Evolutionary conservation across 2,113 vertebrate species (phyloP), one percentile per base, ranked within the genome.

Genomic region (Hemibagrus wyckioides): DNA sequence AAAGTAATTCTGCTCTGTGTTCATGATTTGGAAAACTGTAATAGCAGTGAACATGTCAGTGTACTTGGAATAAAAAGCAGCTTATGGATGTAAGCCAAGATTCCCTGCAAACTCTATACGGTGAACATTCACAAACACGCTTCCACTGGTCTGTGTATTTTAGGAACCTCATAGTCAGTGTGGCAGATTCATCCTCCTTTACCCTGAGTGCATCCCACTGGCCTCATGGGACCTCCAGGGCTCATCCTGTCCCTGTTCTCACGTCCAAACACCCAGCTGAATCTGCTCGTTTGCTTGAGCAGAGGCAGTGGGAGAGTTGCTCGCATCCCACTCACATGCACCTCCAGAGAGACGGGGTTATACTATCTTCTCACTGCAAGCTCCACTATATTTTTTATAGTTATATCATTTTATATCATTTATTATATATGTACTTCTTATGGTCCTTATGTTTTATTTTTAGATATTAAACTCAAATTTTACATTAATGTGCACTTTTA

Each of bases 1-100:
- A 81, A 59, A 7, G 54, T 59, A 59, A 28, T 81, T 81, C 23
- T 33, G 30, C 30, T 13, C 10, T 36, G 13, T 57, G 30, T 61
- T 36, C 44, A 81, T 65, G 81, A 82, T 39, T 81, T 63, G 54
- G 80, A 76, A 83, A 84, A 80, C 80, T 71, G 81, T 71, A 71
- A 63, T 54, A 76, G 65, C 30, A 13, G 48, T 81, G 63, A 56
- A 75, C 67, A 59, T 88, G 61, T n/a, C 82, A 82, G 33, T 82
- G 48, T 41, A 65, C 52, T 36, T 52, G 11, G 1, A 44, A 28
- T n/a, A 25, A 71, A 48, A 23, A 69, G 15, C 56, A 86, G 84
- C 15, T 73, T 69, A 79, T 91, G 90, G 89, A 92, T 36, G 14
- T 25, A 14, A 82, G 85, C 91, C 90, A 88, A 90, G 84, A 92